These are phyloP conservation scores for Drosophila macrospina DNA, from an alignment of 2,888 invertebrate species.

Conservation along the genomic window DNA sequence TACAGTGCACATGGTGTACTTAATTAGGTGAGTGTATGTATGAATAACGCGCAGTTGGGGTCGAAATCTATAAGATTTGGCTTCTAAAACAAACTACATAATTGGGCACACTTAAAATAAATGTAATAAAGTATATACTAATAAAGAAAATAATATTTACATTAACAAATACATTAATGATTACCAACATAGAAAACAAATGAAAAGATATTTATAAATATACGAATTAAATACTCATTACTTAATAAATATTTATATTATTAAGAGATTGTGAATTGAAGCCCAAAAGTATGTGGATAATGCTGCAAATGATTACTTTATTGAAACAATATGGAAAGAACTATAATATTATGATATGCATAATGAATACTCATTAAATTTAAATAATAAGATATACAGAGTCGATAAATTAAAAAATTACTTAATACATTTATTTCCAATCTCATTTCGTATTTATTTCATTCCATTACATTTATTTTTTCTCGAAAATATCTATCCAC, in stretches of 20 bases:
- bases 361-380: conserved; percentile 41
- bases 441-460: neutral
- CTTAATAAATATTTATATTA: conserved; percentile 51
- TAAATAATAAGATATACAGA: conserved; percentile 19
- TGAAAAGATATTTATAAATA: conserved; percentile 49
- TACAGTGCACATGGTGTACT: conserved; percentile 14
- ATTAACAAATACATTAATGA: conserved; percentile 41
- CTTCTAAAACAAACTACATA: conserved; percentile 69
- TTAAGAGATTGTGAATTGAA: conserved; percentile 49
- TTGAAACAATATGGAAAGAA: conserved; percentile 42
- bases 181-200: conserved; percentile 42
- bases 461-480: conserved; percentile 11
- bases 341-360: conserved; percentile 32
- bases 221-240: conserved; percentile 51
- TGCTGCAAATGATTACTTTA: conserved; percentile 81
- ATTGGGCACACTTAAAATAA: conserved; percentile 68
- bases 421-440: conserved; percentile 2
- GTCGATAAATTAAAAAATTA: conserved; percentile 40
- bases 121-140: conserved; percentile 14
- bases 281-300: conserved; percentile 63
- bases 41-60: conserved; percentile 31
- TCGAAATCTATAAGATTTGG: conserved; percentile 74
- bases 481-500: neutral
- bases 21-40: conserved; percentile 23
- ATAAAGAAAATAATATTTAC: conserved; percentile 61